Conservation (phyloP, 2,888 invertebrate genomes). For the Cerceris ruficornis region DNA sequence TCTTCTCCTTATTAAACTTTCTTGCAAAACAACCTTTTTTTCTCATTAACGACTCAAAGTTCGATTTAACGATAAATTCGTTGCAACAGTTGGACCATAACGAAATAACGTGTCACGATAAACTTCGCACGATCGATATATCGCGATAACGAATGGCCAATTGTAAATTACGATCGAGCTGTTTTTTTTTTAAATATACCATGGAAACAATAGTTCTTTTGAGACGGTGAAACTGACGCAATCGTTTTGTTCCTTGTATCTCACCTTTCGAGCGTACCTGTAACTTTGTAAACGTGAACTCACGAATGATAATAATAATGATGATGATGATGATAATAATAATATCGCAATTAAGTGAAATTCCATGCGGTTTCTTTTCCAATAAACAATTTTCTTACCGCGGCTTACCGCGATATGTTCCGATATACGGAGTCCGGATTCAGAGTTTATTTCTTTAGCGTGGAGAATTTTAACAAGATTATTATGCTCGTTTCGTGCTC, state of each 20-base stretch:
- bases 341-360: slow-evolving; percentile 43
- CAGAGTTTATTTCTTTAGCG: slow-evolving; percentile 1
- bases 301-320: slow-evolving; percentile 23
- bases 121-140: slow-evolving; percentile 41
- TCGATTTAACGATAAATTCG: neutral
- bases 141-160: slow-evolving; percentile 44
- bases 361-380: slow-evolving; percentile 29
- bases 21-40: too few species aligned
- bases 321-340: slow-evolving; percentile 1
- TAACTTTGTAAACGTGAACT: slow-evolving; percentile 29
- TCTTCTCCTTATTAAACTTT: too few species aligned
- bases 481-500: slow-evolving; percentile 48
- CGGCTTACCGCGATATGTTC: slow-evolving; percentile 20
- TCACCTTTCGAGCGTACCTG: slow-evolving; percentile 42
- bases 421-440: slow-evolving; percentile 8
- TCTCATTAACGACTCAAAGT: too few species aligned
- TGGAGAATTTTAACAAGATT: slow-evolving; percentile 52
- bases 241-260: slow-evolving; percentile 35
- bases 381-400: slow-evolving; percentile 23
- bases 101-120: slow-evolving; percentile 39
- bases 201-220: slow-evolving; percentile 56
- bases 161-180: slow-evolving; percentile 46
- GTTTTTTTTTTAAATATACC: slow-evolving; percentile 29
- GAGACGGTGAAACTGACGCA: slow-evolving; percentile 38
- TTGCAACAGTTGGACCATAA: slow-evolving; percentile 35